Evolutionary conservation across 1,140 invertebrate species (phyloP).

Genomic region (Cardiocondyla obscurior): DNA sequence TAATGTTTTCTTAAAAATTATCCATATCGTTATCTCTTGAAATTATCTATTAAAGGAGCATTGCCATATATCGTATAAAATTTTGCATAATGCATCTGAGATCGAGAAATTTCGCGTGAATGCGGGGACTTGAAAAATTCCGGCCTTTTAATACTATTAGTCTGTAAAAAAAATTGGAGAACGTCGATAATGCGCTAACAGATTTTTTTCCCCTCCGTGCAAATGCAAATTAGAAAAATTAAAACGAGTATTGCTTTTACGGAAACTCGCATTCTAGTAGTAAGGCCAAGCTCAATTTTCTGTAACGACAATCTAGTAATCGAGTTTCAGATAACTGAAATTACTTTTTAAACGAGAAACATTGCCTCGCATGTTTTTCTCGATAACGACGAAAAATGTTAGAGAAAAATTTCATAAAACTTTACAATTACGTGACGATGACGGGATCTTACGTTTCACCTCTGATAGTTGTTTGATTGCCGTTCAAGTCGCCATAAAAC

Average conservation of each 20-base stretch:
- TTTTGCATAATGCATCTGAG: background rate
- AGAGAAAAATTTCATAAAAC: slow-evolving; percentile 28
- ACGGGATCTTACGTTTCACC: slow-evolving; percentile 1
- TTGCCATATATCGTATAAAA: background rate
- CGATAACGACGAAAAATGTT: slow-evolving; percentile 33
- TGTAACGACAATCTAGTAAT: slow-evolving; percentile 42
- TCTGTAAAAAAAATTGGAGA: background rate
- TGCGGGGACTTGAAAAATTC: background rate
- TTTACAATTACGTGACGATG: background rate
- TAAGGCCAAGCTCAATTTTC: slow-evolving; percentile 24
- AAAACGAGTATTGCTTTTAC: slow-evolving; percentile 29
- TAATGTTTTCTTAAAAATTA: background rate
- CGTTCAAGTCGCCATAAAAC: slow-evolving; percentile 31
- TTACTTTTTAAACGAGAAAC: slow-evolving; percentile 57
- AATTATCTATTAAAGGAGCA: background rate
- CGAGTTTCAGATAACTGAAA: slow-evolving; percentile 39
- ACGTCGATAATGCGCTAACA: slow-evolving; percentile 34
- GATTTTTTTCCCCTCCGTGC: background rate
- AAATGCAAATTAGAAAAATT: slow-evolving; percentile 42
- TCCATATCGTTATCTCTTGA: background rate
- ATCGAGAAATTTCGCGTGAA: background rate
- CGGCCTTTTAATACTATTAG: background rate
- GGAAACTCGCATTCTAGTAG: background rate
- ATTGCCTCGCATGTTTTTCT: background rate
- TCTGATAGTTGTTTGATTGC: background rate